A percentile compares a stretch with the other conserved stretches of the same genome.
Evolutionary conservation across 2,113 vertebrate species (phyloP).

Genomic region (Illadopsis cleaveri): DNA sequence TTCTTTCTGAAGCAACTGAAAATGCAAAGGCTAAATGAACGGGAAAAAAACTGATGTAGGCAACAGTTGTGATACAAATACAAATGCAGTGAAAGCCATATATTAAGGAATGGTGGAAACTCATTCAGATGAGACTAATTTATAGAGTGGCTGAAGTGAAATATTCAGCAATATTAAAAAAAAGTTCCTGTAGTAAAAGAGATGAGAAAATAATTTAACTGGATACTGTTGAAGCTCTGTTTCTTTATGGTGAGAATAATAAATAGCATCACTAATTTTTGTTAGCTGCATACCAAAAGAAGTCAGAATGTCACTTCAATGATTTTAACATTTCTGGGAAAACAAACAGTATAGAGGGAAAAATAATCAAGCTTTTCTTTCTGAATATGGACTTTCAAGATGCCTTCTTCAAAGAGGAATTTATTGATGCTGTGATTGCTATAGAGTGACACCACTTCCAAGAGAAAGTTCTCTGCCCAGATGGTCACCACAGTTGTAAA

Average conservation of each 20-base stretch:
- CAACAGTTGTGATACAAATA: not conserved
- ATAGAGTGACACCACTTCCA: not conserved
- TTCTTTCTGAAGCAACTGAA: not conserved
- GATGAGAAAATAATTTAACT: not conserved
- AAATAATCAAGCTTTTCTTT: not conserved
- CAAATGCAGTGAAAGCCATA: not conserved
- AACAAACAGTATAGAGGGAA: not conserved
- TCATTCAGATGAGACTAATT: not conserved
- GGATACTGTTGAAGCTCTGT: not conserved
- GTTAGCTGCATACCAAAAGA: not conserved
- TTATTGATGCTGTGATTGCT: not conserved
- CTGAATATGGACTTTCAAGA: not conserved
- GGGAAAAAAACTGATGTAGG: not conserved
- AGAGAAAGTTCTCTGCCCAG: not conserved
- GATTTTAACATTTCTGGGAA: not conserved
- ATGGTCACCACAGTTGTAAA: not conserved
- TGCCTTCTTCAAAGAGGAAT: not conserved
- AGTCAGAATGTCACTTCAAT: not conserved
- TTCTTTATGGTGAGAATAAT: not conserved
- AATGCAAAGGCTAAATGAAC: not conserved
- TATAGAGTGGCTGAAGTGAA: not conserved
- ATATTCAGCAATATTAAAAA: not conserved
- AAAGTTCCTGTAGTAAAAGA: not conserved
- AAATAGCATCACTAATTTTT: not conserved
- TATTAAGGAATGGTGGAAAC: not conserved